These are phyloP conservation scores for Drosophila meridiana DNA, from an alignment of 2,888 invertebrate species.

Conservation along the genomic window DNA sequence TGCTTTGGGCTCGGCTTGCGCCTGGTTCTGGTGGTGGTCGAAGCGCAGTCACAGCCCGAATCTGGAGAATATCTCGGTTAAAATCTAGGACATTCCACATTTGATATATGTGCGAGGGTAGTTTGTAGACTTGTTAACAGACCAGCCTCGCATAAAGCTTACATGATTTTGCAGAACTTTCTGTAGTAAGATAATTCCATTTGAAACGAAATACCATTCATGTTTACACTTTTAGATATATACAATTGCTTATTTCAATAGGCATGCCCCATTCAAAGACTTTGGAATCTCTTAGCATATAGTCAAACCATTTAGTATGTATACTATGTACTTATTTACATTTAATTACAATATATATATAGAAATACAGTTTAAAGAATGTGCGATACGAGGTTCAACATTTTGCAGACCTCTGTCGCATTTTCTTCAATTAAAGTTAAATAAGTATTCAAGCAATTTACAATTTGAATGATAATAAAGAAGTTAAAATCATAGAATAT, in stretches of 20 bases:
- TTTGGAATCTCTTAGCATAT: slow-evolving; percentile 3
- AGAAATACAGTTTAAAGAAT: neutral
- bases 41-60: slow-evolving; percentile 36
- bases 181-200: slow-evolving; percentile 24
- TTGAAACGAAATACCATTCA: neutral
- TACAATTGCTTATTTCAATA: neutral
- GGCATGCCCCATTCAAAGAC: slow-evolving; percentile 4
- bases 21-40: slow-evolving; percentile 72
- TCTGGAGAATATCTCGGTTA: slow-evolving; percentile 49
- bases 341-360: neutral
- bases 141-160: neutral
- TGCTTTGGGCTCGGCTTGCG: slow-evolving; percentile 55
- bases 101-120: neutral
- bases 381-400: neutral
- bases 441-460: neutral
- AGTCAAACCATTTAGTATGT: neutral
- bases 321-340: neutral
- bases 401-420: neutral
- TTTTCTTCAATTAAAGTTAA: neutral
- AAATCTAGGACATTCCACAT: slow-evolving; percentile 36
- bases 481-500: neutral
- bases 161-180: neutral
- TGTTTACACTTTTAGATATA: slow-evolving; percentile 1
- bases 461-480: neutral
- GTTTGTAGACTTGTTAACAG: neutral